Base-by-base conservation (phyloP, 2,888 invertebrate genomes). In the Andrena praecox region DNA sequence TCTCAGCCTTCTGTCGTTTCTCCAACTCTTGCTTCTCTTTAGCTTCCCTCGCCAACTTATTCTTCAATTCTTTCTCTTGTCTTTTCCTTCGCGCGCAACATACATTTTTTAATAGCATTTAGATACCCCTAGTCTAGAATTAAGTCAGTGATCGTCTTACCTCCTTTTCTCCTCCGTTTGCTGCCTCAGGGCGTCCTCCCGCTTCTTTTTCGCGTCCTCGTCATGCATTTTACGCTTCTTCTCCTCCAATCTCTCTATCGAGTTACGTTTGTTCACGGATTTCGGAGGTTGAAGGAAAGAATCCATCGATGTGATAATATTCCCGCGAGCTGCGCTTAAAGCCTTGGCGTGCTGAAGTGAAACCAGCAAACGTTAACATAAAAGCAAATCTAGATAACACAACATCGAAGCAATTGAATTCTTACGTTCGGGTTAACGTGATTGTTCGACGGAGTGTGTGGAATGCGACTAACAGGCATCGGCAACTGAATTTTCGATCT, bases 1-100 rank as follows among this genome's bases (percentile, higher is more conserved):
- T 94, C 85, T 94, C 95, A 27, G 93, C 93, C 86, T 93, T 94
- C 56, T 94, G 80, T 77, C 95, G 93, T 85, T 94, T 95, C 80
- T 95, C 95, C 84, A 90, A 81, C 33, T 93, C 92, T 92, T 94
- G 94, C 75, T 94, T 95, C 90, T 95, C 95, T 84, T 93, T 93
- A 1, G 95, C 91, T 7, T 95, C 95, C 2, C 92, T 83, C 0
- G 94, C 95, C 2, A 95, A 94, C 0, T 94, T 95, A 0, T 95
- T 96, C 1, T 95, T 95, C 93, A 63, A 94, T 94, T 95, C 95
- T 93, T 96, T 96, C 84, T 95, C 95, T 89, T 96, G 95, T 1
- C 96, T 94, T 81, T 92, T 94, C 75, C 94, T 94, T 35, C 29
- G 50, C 27, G 27, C 24, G 20, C 29, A 71, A 76, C 59, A 10